Conservation (phyloP, 2,888 invertebrate genomes). For the Melieria crassipennis region DNA sequence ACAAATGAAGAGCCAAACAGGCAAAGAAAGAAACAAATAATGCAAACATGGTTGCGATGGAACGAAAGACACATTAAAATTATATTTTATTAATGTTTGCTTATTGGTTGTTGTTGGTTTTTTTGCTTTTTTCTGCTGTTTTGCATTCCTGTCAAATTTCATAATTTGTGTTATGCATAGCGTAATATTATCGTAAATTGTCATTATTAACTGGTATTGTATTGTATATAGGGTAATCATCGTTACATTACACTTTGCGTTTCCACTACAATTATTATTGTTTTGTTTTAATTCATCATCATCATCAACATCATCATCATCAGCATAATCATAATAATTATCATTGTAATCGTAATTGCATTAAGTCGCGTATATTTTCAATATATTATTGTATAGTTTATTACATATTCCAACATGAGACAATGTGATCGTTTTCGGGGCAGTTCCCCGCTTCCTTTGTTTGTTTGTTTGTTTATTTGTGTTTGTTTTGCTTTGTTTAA, state of each 20-base stretch:
- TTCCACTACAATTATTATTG: slow-evolving; percentile 56
- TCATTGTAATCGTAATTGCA: slow-evolving; percentile 35
- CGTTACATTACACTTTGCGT: slow-evolving; percentile 43
- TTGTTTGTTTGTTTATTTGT: slow-evolving; percentile 26
- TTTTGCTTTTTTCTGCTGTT: slow-evolving; percentile 7
- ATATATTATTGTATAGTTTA: slow-evolving; percentile 41
- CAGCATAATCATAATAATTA: slow-evolving; percentile 3
- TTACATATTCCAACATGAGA: slow-evolving; percentile 55
- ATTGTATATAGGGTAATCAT: slow-evolving; percentile 25
- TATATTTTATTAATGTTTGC: slow-evolving; percentile 52
- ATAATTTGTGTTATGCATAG: slow-evolving; percentile 42
- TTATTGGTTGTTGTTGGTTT: slow-evolving; percentile 21
- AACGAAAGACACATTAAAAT: slow-evolving; percentile 62
- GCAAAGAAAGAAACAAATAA: slow-evolving; percentile 28
- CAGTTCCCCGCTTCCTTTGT: background rate
- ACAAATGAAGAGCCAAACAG: background rate
- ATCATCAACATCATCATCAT: background rate
- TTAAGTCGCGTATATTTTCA: slow-evolving; percentile 41
- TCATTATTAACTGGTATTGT: slow-evolving; percentile 21
- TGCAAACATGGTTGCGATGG: slow-evolving; percentile 51
- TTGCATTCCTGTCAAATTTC: slow-evolving; percentile 41
- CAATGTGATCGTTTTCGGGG: slow-evolving; percentile 43
- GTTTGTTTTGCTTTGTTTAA: slow-evolving; percentile 34
- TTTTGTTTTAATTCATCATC: slow-evolving; percentile 51
- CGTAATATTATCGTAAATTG: slow-evolving; percentile 45